These are phyloP conservation scores for Chionodraco myersi DNA, from an alignment of 2,113 vertebrate species.

Conservation along the genomic window DNA sequence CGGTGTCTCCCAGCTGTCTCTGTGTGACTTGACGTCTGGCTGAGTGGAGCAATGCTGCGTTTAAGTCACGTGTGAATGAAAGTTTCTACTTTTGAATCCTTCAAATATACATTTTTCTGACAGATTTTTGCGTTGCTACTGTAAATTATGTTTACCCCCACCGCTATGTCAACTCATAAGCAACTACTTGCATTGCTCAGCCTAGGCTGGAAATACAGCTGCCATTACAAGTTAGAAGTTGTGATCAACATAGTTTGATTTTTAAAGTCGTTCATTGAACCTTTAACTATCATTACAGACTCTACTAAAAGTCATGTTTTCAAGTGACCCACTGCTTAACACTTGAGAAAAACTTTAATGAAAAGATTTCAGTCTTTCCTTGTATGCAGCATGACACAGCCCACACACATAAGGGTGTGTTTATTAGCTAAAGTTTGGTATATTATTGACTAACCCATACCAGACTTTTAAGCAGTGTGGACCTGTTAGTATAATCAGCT, in stretches of 20 bases:
- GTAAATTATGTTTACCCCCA: background rate
- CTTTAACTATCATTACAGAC: background rate
- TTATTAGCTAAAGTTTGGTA: background rate
- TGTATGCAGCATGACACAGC: background rate
- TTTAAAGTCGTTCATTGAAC: background rate
- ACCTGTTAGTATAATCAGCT: too few species aligned
- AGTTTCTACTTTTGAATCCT: too few species aligned
- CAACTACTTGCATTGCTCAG: background rate
- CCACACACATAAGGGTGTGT: background rate
- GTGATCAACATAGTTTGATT: background rate
- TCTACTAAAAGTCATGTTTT: background rate
- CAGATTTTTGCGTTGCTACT: background rate
- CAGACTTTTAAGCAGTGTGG: background rate
- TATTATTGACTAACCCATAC: background rate
- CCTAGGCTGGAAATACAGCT: background rate
- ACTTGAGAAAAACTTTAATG: background rate
- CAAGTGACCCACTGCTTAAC: background rate
- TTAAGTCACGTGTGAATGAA: background rate
- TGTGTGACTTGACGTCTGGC: slow-evolving; percentile 11
- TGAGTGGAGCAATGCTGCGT: background rate
- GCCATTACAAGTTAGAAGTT: background rate
- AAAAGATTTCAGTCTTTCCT: background rate
- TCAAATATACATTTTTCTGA: background rate
- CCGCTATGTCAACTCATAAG: background rate
- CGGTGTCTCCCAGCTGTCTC: background rate